Evolutionary conservation across 2,113 vertebrate genomes (phyloP).

Genomic region (Lepisosteus oculatus): DNA sequence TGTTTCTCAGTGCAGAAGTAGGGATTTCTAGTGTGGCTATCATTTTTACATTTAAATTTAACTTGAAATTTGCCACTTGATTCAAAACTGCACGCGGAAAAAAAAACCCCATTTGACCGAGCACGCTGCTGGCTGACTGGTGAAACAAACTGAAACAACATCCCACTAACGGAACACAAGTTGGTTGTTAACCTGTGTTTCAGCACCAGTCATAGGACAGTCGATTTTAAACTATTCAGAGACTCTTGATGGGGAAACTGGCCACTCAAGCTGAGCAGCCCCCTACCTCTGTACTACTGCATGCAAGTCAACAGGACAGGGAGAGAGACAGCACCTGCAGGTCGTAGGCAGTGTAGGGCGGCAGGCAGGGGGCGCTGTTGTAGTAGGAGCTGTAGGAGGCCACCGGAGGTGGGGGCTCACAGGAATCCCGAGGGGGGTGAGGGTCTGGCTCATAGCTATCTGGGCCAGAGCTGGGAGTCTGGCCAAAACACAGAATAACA

Average conservation of each 20-base stretch:
- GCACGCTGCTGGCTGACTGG: too few species aligned
- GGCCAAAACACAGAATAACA: slow-evolving; percentile 29
- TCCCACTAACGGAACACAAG: too few species aligned
- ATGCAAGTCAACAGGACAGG: neutral
- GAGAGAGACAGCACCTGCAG: slow-evolving; percentile 74
- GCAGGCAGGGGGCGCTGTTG: slow-evolving; percentile 87
- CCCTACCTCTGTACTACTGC: neutral
- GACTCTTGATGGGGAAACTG: neutral
- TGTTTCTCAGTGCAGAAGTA: neutral
- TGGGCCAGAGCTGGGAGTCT: slow-evolving; percentile 79
- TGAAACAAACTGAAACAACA: too few species aligned
- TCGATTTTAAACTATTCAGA: neutral
- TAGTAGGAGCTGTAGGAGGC: slow-evolving; percentile 80
- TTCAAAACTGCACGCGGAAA: too few species aligned
- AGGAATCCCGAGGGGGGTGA: slow-evolving; percentile 67
- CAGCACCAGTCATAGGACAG: too few species aligned
- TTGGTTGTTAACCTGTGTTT: too few species aligned
- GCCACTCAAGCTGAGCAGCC: too few species aligned
- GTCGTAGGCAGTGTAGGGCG: slow-evolving; percentile 92
- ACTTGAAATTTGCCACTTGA: too few species aligned
- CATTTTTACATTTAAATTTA: too few species aligned
- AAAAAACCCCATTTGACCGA: too few species aligned
- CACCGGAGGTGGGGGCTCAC: slow-evolving; percentile 72
- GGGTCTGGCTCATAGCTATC: slow-evolving; percentile 84
- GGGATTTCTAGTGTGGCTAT: neutral